Evolutionary conservation across 2,888 invertebrate genomes (phyloP).

Genomic region (Ceraclea dissimilis): DNA sequence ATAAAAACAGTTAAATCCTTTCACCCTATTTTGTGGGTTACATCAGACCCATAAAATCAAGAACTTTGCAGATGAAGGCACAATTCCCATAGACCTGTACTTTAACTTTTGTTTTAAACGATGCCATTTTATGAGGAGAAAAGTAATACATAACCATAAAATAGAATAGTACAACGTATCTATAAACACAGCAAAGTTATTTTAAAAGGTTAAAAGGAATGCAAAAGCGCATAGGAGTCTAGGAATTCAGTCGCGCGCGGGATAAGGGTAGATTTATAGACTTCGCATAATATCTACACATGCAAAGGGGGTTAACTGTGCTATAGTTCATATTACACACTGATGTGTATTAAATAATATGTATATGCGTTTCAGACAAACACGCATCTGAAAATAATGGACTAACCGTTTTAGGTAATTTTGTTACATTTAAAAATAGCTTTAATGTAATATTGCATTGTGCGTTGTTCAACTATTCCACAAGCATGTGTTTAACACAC

Average conservation of each 20-base stretch:
- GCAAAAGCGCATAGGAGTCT: conserved; percentile 16
- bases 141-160: no score
- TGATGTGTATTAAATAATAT: not conserved
- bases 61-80: no score
- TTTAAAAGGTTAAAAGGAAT: conserved; percentile 20
- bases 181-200: conserved; percentile 9
- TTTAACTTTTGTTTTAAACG: no score
- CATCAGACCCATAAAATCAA: no score
- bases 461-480: not conserved
- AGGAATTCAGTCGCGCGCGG: conserved; percentile 13
- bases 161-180: not conserved
- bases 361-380: not conserved
- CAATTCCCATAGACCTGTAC: no score
- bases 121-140: no score
- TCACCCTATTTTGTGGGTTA: no score
- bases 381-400: not conserved
- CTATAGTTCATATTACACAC: no score
- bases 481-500: no score
- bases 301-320: no score
- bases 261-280: conserved; percentile 22
- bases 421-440: not conserved
- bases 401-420: not conserved
- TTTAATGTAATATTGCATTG: no score
- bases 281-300: not conserved
- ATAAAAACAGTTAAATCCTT: no score